phyloP scores from a whole-genome alignment of 2,113 vertebrate genomes.

The Scomber colias region DNA sequence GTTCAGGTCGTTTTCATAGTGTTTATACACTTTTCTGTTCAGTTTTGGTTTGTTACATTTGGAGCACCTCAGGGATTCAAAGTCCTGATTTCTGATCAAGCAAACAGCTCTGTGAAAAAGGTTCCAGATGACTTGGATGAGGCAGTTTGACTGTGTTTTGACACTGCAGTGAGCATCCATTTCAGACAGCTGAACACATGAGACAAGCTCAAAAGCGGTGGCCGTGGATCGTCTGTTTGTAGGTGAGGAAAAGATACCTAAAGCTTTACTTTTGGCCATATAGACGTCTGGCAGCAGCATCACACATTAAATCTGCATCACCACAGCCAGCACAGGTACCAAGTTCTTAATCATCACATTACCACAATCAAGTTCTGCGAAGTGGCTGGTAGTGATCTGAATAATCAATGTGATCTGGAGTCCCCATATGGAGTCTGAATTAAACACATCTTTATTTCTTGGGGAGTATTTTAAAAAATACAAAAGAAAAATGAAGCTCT shows the following conservation, averaged over 20 bases:
- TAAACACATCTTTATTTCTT: neutral
- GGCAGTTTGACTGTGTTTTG: slow-evolving; percentile 53
- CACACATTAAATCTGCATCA: slow-evolving; percentile 29
- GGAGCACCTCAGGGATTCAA: slow-evolving; percentile 63
- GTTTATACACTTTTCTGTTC: slow-evolving; percentile 63
- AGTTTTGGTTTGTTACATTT: slow-evolving; percentile 67
- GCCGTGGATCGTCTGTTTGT: slow-evolving; percentile 40
- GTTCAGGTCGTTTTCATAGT: slow-evolving; percentile 58
- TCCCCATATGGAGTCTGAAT: neutral
- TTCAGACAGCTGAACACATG: slow-evolving; percentile 66
- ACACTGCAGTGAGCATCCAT: slow-evolving; percentile 60
- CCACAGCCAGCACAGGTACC: slow-evolving; percentile 21
- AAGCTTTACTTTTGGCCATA: slow-evolving; percentile 47
- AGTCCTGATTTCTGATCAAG: slow-evolving; percentile 55
- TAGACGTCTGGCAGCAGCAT: slow-evolving; percentile 31
- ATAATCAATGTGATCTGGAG: neutral
- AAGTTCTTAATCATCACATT: slow-evolving; percentile 40
- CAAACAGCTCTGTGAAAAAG: slow-evolving; percentile 60
- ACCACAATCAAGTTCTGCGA: slow-evolving; percentile 30
- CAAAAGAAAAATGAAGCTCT: neutral
- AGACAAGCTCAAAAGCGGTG: slow-evolving; percentile 54
- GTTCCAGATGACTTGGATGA: slow-evolving; percentile 61
- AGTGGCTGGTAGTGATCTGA: slow-evolving; percentile 26
- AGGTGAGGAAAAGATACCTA: slow-evolving; percentile 44
- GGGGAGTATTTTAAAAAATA: neutral